Conservation (phyloP, 2,797 vertebrate species). For the Chrosomus eos region DNA sequence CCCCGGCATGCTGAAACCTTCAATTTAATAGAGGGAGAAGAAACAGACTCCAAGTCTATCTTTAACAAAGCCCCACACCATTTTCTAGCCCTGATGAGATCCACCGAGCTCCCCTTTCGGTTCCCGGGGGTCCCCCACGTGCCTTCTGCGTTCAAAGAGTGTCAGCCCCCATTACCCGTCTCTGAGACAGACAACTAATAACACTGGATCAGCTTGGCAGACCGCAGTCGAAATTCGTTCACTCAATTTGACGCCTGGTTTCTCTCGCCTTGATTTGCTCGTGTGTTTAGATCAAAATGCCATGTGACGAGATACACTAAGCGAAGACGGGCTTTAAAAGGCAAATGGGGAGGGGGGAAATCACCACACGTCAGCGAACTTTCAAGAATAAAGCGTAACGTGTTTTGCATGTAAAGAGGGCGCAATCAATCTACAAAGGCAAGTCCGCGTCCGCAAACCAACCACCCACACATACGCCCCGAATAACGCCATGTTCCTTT, state of each 20-base stretch:
- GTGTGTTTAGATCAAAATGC: conserved; percentile 48
- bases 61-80: conserved; percentile 42
- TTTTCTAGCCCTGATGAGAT: conserved; percentile 63
- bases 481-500: not conserved
- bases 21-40: conserved; percentile 49
- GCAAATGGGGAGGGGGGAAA: not conserved
- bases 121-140: conserved; percentile 62
- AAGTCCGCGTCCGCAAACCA: not conserved
- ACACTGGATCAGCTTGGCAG: conserved; percentile 61
- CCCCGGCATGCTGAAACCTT: conserved; percentile 37
- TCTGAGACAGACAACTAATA: conserved; percentile 55
- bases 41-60: conserved; percentile 51
- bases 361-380: conserved; percentile 28
- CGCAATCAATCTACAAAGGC: conserved; percentile 3
- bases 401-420: conserved; percentile 16
- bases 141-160: conserved; percentile 53
- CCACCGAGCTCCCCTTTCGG: conserved; percentile 61
- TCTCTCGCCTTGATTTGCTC: conserved; percentile 47
- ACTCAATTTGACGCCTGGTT: conserved; percentile 70
- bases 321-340: conserved; percentile 3
- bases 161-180: conserved; percentile 63
- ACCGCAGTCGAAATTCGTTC: conserved; percentile 57
- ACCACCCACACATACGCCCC: not conserved
- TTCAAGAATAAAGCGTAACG: conserved; percentile 20
- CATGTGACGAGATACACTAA: conserved; percentile 13